phyloP scores from a whole-genome alignment of 2,888 invertebrate species.

The Galeopsomyia nigrocyanea region DNA sequence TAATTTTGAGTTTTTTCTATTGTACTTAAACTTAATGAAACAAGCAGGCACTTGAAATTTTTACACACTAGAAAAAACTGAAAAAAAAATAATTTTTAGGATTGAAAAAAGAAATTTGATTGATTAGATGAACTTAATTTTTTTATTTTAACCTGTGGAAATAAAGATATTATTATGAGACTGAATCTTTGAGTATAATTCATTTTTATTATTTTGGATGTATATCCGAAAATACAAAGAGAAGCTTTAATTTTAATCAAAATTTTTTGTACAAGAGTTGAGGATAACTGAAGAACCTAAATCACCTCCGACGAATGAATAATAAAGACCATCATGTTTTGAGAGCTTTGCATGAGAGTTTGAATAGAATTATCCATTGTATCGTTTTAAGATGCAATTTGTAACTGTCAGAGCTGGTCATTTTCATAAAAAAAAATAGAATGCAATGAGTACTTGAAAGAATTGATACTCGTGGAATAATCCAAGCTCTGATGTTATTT shows the following conservation, averaged over 20 bases:
- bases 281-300: constrained; percentile 14
- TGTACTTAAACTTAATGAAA: constrained; percentile 53
- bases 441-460: constrained; percentile 45
- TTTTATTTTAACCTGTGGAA: constrained; percentile 30
- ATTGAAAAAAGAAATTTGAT: not conserved
- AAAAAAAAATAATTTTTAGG: constrained; percentile 19
- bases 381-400: constrained; percentile 56
- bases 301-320: constrained; percentile 2
- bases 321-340: constrained; percentile 12
- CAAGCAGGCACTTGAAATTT: constrained; percentile 41
- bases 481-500: constrained; percentile 59
- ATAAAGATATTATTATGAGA: constrained; percentile 38
- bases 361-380: constrained; percentile 50
- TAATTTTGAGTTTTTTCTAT: constrained; percentile 42
- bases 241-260: constrained; percentile 38
- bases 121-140: constrained; percentile 21
- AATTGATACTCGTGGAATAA: constrained; percentile 52
- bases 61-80: constrained; percentile 28
- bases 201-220: constrained; percentile 36
- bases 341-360: constrained; percentile 28
- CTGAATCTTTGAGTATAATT: constrained; percentile 38
- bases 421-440: constrained; percentile 47
- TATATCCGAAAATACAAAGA: constrained; percentile 25
- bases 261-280: constrained; percentile 23
- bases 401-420: constrained; percentile 55